A percentile compares a stretch with the other conserved stretches of the same genome.
These are phyloP conservation scores for Rhynchophorus ferrugineus DNA, from an alignment of 1,140 invertebrate species.

Conservation along the genomic window DNA sequence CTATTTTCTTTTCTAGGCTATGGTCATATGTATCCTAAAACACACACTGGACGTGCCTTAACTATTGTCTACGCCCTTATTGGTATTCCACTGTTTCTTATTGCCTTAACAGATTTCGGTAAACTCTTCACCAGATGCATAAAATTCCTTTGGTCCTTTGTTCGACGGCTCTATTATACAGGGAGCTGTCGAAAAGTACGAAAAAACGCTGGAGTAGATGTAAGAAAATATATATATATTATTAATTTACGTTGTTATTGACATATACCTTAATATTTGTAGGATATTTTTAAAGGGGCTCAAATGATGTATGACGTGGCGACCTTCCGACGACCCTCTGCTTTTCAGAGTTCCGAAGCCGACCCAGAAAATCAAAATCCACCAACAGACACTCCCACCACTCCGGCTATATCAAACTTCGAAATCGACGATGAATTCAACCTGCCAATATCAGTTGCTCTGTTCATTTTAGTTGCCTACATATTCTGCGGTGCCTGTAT, in stretches of 20 bases:
- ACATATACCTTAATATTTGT: conserved; percentile 5
- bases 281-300: conserved; percentile 75
- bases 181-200: conserved; percentile 73
- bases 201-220: conserved; percentile 65
- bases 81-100: conserved; percentile 89
- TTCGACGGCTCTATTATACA: conserved; percentile 78
- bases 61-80: conserved; percentile 92
- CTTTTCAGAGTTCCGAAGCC: conserved; percentile 33
- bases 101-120: conserved; percentile 85
- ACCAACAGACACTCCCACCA: conserved; percentile 50
- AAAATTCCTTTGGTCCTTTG: conserved; percentile 88
- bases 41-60: conserved; percentile 70
- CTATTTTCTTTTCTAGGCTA: conserved; percentile 68
- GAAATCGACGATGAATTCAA: conserved; percentile 90
- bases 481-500: conserved; percentile 75
- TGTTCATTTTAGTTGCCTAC: conserved; percentile 73
- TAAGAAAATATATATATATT: conserved; percentile 36
- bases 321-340: conserved; percentile 61
- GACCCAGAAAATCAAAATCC: conserved; percentile 19
- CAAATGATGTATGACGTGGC: conserved; percentile 73
- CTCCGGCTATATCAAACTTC: conserved; percentile 60
- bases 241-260: not conserved
- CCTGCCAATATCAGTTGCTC: conserved; percentile 78
- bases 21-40: conserved; percentile 86
- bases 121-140: conserved; percentile 87